Evolutionary conservation across 1,140 invertebrate genomes (phyloP), one percentile per base, ranked within the genome.

Genomic region (Potamilus streckersoni): DNA sequence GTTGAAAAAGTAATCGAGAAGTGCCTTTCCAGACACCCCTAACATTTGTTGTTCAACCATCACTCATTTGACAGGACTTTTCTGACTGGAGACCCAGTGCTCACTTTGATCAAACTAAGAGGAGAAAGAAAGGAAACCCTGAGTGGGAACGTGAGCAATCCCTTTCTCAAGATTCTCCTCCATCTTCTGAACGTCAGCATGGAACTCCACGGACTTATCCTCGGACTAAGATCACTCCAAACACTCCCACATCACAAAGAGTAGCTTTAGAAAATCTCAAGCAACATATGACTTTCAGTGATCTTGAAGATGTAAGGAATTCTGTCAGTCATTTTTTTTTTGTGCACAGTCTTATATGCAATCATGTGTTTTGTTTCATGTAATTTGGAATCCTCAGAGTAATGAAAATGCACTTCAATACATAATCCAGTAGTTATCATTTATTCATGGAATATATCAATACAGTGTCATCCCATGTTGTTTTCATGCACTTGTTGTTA

Each of bases 91-190:
- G 79, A 64, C 85, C 87, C 57, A 82, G 74, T 60, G 76, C 81
- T 69, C 65, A 74, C 27, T 73, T 80, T 74, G 85, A 88, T 77
- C 79, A 80, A 71, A 80, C 83, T 57, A 84, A 86, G 68, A 75
- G 86, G 31, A 76, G 84, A 49, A 87, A 87, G 74, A 88, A 88
- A 67, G 85, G 84, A 14, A 87, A 88, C 68, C 86, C 85, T 31
- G 87, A 88, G 62, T 75, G 86, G 70, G 85, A 88, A 78, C 80
- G 84, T 65, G 85, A 87, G 64, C 85, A 86, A 79, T 87, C 86
- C 4, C 69, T 88, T 55, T 85, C 83, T 58, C 72, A 84, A 58
- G 87, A 88, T 58, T 85, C 85, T 2, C 85, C 85, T 20, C 84
- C 86, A 31, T 83, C 83, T 66, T 79, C 79, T 38, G 86, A 88